These are phyloP conservation scores for Eutrigla gurnardus DNA, from an alignment of 2,797 vertebrate species.

Conservation along the genomic window DNA sequence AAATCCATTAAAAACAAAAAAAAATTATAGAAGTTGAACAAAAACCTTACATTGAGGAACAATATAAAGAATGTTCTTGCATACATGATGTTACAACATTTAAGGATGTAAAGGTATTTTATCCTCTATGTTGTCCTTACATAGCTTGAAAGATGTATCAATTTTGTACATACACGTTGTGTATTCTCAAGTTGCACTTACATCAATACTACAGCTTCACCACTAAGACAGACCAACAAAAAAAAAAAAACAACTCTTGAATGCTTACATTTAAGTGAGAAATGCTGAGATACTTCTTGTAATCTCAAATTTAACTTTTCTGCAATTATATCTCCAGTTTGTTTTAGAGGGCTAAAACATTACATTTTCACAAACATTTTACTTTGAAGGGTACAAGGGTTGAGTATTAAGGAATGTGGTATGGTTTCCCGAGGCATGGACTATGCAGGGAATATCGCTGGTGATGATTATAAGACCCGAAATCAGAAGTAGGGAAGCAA, in stretches of 20 bases:
- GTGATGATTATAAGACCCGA: neutral
- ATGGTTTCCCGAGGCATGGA: neutral
- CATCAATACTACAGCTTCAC: neutral
- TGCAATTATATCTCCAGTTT: neutral
- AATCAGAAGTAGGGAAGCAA: conserved; percentile 8
- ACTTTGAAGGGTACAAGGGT: neutral
- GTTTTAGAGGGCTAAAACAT: neutral
- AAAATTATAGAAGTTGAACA: conserved; percentile 1
- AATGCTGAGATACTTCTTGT: neutral
- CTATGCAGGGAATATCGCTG: neutral
- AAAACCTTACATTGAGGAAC: neutral
- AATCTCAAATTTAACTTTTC: neutral
- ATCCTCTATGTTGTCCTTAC: neutral
- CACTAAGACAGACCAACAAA: neutral
- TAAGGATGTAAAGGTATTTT: neutral
- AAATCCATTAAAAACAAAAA: conserved; percentile 17
- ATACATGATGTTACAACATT: conserved; percentile 1
- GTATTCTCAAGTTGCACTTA: neutral
- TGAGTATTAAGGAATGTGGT: neutral
- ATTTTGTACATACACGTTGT: neutral
- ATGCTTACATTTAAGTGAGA: neutral
- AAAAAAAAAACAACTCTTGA: neutral
- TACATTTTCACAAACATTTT: neutral
- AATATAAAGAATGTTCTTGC: neutral
- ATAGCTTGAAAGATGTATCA: neutral